These are phyloP conservation scores for Embiotoca jacksoni DNA, from an alignment of 2,113 vertebrate genomes.

Conservation along the genomic window DNA sequence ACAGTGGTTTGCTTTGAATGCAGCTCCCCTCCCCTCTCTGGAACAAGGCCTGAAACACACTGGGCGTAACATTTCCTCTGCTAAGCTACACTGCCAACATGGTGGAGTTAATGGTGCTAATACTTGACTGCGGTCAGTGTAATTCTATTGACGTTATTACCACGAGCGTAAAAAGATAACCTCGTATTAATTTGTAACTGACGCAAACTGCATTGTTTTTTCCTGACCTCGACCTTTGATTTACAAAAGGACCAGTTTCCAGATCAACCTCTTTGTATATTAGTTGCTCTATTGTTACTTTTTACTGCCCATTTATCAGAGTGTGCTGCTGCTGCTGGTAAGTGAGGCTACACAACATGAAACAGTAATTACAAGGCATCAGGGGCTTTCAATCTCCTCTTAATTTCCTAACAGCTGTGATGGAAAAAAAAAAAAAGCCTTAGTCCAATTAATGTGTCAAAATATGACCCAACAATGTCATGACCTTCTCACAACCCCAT, in stretches of 20 bases:
- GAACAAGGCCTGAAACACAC: conserved; percentile 59
- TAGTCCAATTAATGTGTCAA: conserved; percentile 80
- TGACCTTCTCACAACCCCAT: conserved; percentile 70
- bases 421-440: conserved; percentile 63
- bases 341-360: conserved; percentile 77
- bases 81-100: conserved; percentile 49
- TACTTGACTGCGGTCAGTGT: conserved; percentile 57
- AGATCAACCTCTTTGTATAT: conserved; percentile 54
- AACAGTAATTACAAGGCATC: conserved; percentile 84
- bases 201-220: conserved; percentile 45
- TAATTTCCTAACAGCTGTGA: conserved; percentile 82
- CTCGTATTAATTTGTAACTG: conserved; percentile 36
- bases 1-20: conserved; percentile 76
- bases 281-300: conserved; percentile 66
- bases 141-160: conserved; percentile 36
- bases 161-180: conserved; percentile 18
- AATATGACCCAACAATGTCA: conserved; percentile 78
- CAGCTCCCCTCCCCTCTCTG: conserved; percentile 53
- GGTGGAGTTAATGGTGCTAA: conserved; percentile 60
- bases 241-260: conserved; percentile 48
- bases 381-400: conserved; percentile 83
- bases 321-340: conserved; percentile 66
- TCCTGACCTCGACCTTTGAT: conserved; percentile 57
- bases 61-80: conserved; percentile 63
- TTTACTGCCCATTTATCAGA: conserved; percentile 78